These are phyloP conservation scores for Tetragonisca angustula DNA, from an alignment of 2,888 invertebrate species.

Conservation along the genomic window DNA sequence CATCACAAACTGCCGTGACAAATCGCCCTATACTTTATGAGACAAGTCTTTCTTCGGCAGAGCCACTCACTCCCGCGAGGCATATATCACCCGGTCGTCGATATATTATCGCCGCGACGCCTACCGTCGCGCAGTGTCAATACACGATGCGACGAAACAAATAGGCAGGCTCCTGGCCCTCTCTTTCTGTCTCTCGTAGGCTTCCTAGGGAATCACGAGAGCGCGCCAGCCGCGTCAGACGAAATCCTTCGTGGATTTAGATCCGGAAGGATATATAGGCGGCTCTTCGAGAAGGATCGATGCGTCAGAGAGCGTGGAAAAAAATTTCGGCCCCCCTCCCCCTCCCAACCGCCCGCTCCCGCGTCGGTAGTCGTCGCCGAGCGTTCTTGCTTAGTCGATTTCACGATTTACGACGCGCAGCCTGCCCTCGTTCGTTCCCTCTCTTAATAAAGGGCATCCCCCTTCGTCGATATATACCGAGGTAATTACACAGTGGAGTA, in stretches of 20 bases:
- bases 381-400: conserved; percentile 6
- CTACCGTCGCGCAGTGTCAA: conserved; percentile 72
- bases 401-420: conserved; percentile 22
- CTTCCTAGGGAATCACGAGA: conserved; percentile 48
- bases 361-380: not conserved
- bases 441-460: not conserved
- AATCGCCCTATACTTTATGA: conserved; percentile 83
- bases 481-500: conserved; percentile 2
- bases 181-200: not conserved
- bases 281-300: conserved; percentile 54
- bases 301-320: conserved; percentile 34
- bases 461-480: not conserved
- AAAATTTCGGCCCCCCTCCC: not conserved
- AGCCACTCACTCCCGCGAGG: conserved; percentile 73
- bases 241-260: conserved; percentile 69
- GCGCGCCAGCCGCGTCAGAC: conserved; percentile 52
- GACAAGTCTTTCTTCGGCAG: conserved; percentile 79
- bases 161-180: conserved; percentile 55
- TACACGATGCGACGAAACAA: conserved; percentile 74
- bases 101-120: conserved; percentile 78
- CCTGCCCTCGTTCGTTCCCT: too few species aligned
- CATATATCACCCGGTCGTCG: conserved; percentile 78
- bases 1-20: conserved; percentile 82
- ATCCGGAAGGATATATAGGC: conserved; percentile 58
- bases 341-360: not conserved